phyloP scores from a whole-genome alignment of 2,888 invertebrate species.

The Platynereis dumerilii region DNA sequence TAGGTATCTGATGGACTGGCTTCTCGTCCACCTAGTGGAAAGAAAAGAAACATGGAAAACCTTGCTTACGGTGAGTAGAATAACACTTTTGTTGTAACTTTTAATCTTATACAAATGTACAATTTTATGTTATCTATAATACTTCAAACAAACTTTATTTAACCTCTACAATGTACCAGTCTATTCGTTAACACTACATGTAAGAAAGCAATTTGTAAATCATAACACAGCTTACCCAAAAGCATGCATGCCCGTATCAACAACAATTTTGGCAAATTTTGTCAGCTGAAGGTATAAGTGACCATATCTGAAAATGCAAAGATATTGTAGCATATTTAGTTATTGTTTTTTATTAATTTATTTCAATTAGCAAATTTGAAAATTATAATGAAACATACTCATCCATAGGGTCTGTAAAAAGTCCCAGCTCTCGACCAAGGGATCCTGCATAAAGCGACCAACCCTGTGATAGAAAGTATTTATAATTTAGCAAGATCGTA shows the following conservation, averaged over 20 bases:
- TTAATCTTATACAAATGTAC: neutral
- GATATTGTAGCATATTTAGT: neutral
- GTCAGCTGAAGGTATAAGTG: slow-evolving; percentile 30
- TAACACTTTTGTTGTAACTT: too few species aligned
- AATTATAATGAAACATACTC: slow-evolving; percentile 31
- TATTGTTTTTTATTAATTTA: neutral
- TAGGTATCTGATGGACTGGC: slow-evolving; percentile 26
- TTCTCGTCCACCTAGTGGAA: slow-evolving; percentile 27
- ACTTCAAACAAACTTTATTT: too few species aligned
- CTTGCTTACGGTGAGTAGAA: neutral
- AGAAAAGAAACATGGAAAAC: neutral
- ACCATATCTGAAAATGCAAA: slow-evolving; percentile 26
- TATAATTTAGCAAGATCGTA: too few species aligned
- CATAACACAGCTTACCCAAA: slow-evolving; percentile 24
- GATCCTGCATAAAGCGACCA: slow-evolving; percentile 35
- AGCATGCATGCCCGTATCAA: slow-evolving; percentile 34
- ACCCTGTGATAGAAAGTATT: slow-evolving; percentile 27
- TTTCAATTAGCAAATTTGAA: neutral
- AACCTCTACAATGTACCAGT: too few species aligned
- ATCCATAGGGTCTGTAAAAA: slow-evolving; percentile 24
- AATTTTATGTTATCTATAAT: neutral
- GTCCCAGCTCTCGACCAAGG: slow-evolving; percentile 27
- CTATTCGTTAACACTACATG: too few species aligned
- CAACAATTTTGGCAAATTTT: slow-evolving; percentile 24
- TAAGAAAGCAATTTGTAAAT: too few species aligned